These are phyloP conservation scores for Vollenhovia emeryi DNA, from an alignment of 1,140 invertebrate species.

Conservation along the genomic window DNA sequence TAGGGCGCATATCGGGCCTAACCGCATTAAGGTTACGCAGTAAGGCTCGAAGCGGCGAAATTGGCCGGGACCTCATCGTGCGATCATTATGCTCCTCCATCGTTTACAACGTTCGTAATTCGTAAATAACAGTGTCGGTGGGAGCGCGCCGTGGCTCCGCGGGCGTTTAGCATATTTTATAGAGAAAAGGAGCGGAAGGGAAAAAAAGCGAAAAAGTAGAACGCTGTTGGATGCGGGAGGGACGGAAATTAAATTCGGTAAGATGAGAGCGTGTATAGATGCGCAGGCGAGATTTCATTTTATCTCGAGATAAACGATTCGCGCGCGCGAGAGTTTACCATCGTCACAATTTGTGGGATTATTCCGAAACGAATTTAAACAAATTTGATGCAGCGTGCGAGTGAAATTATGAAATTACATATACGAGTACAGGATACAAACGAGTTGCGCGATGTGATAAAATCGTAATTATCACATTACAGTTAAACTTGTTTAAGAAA, in stretches of 20 bases:
- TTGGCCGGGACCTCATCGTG: constrained; percentile 64
- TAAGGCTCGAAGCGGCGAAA: constrained; percentile 68
- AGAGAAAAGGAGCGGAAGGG: constrained; percentile 50
- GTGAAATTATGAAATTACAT: background rate
- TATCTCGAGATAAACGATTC: background rate
- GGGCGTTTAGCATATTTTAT: constrained; percentile 80
- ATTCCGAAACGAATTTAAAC: background rate
- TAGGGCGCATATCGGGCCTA: constrained; percentile 9
- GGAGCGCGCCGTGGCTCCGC: constrained; percentile 59
- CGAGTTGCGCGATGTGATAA: background rate
- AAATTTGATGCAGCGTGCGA: background rate
- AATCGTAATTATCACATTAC: background rate
- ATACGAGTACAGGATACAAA: background rate
- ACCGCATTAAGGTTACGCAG: constrained; percentile 45
- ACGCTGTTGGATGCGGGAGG: constrained; percentile 22
- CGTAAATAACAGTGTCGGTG: constrained; percentile 79
- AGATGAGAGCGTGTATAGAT: constrained; percentile 5
- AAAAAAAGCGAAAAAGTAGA: constrained; percentile 44
- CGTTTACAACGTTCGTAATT: constrained; percentile 81
- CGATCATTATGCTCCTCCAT: constrained; percentile 75
- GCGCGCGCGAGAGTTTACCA: background rate
- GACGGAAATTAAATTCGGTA: constrained; percentile 41
- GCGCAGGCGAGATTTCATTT: constrained; percentile 8
- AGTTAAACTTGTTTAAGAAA: background rate
- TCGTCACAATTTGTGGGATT: background rate